Evolutionary conservation across 2,888 invertebrate genomes (phyloP), one percentile per base, ranked within the genome.

Genomic region (Mythimna albipuncta): DNA sequence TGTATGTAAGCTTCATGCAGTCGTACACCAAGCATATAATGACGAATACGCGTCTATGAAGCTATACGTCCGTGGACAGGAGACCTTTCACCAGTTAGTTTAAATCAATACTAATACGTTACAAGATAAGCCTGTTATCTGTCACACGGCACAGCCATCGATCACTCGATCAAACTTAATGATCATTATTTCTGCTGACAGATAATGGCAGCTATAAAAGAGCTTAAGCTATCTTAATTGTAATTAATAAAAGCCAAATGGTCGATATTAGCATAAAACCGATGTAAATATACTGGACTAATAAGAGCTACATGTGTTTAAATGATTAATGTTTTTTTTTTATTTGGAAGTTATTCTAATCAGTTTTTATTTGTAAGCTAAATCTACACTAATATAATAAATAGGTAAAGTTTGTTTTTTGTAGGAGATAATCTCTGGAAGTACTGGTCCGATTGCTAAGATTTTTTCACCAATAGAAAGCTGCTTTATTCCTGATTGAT

Each of bases 141-240:
- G 21, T 35, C 58, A 69, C 69, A 72, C 57, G 4, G 32, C 4
- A 19, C 35, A 21, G 44, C 65, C 47, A 66, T 80, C 47, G 50
- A 64, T 81, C 55, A 59, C 35, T 64, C 59, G 55, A 63, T 63
- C 47, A 72, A 74, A 68, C 63, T 69, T 26, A 19, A 38, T 21
- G 58, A 67, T 72, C 58, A 69, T 76, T 67, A 66, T n/a, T 13
- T 70, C 50, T 71, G 58, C 64, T 71, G 75, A 59, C 21, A 55
- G 21, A 58, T 57, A 61, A 63, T 75, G 63, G 47, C 26, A 50
- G 35, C 35, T 69, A 2, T 10, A 26, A 32, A 1, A 19, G 50
- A 68, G 59, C 67, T 57, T 55, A 67, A 21, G 64, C 44, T 13
- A 61, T 54, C 41, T 52, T 72, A 64, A 77, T 77, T 72, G 47